Conservation (phyloP, 2,113 vertebrate species). For the Upupa epops region DNA sequence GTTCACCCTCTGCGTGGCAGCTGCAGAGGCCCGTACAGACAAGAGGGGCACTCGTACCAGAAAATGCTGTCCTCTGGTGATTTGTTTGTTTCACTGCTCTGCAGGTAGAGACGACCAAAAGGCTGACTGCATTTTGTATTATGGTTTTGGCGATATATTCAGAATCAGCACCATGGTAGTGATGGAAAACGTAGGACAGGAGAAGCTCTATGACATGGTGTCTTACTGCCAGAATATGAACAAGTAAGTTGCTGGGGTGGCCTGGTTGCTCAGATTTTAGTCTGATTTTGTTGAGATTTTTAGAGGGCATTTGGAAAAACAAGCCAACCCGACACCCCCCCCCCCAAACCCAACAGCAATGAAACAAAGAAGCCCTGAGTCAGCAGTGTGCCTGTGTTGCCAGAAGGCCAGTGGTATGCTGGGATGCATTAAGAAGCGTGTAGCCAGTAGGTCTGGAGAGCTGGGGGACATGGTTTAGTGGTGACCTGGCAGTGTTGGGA, state of each 20-base stretch:
- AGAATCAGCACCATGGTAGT: constrained; percentile 95
- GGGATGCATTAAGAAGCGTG: too few relatives aligned
- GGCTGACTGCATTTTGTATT: constrained; percentile 94
- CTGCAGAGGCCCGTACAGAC: background rate
- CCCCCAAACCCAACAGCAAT: background rate
- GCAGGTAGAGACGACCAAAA: constrained; percentile 89
- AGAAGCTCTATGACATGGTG: constrained; percentile 94
- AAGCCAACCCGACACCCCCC: background rate
- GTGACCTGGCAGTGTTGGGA: too few relatives aligned
- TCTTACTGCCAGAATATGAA: constrained; percentile 87
- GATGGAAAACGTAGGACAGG: constrained; percentile 96
- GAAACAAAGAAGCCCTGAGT: background rate
- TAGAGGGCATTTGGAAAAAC: background rate
- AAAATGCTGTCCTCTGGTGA: background rate
- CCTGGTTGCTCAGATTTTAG: background rate
- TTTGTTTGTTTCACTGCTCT: background rate
- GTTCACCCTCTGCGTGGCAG: accelerated
- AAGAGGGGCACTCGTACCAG: background rate
- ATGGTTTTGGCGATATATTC: constrained; percentile 93
- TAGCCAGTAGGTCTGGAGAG: too few relatives aligned
- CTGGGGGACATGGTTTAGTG: too few relatives aligned
- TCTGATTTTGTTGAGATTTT: background rate
- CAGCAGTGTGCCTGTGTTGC: too few relatives aligned
- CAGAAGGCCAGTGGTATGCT: too few relatives aligned
- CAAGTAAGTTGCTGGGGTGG: constrained; percentile 73